phyloP scores from a whole-genome alignment of 2,113 vertebrate genomes.

The Pogonocichla stellata region DNA sequence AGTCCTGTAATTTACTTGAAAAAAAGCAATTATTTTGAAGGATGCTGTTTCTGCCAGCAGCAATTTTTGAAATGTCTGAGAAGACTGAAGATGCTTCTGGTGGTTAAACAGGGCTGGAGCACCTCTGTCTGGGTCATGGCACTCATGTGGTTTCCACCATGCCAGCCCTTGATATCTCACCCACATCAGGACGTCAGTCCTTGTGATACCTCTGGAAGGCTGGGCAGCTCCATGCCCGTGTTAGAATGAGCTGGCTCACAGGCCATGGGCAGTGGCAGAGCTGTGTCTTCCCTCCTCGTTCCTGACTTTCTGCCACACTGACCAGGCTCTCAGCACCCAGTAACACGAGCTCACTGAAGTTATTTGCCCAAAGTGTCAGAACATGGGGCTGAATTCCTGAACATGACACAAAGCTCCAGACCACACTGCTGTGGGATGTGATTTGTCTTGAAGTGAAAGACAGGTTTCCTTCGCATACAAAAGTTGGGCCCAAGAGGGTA shows the following conservation, averaged over 20 bases:
- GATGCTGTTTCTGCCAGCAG: not conserved
- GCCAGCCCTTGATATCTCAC: not conserved
- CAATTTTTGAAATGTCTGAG: not conserved
- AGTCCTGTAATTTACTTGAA: not conserved
- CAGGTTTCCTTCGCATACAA: slow-evolving; percentile 61
- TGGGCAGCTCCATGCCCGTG: not conserved
- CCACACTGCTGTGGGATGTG: not conserved
- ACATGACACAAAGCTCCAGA: slow-evolving; percentile 14
- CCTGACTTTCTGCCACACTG: not conserved
- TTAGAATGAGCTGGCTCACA: not conserved
- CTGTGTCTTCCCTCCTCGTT: not conserved
- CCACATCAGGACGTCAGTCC: not conserved
- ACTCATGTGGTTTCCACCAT: not conserved
- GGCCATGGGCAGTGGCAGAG: not conserved
- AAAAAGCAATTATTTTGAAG: not conserved
- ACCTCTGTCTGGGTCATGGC: not conserved
- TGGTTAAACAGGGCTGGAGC: not conserved
- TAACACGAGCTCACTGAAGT: not conserved
- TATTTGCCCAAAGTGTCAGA: not conserved
- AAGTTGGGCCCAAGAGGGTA: slow-evolving; percentile 51
- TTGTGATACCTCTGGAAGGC: not conserved
- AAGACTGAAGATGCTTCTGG: not conserved
- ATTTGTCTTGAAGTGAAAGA: slow-evolving; percentile 55
- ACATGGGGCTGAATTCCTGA: slow-evolving; percentile 9
- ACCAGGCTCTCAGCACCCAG: not conserved